A percentile compares a stretch with the other conserved stretches of the same genome.
These are phyloP conservation scores for Sigmodon hispidus DNA, from an alignment of 2,113 vertebrate genomes.

Conservation along the genomic window DNA sequence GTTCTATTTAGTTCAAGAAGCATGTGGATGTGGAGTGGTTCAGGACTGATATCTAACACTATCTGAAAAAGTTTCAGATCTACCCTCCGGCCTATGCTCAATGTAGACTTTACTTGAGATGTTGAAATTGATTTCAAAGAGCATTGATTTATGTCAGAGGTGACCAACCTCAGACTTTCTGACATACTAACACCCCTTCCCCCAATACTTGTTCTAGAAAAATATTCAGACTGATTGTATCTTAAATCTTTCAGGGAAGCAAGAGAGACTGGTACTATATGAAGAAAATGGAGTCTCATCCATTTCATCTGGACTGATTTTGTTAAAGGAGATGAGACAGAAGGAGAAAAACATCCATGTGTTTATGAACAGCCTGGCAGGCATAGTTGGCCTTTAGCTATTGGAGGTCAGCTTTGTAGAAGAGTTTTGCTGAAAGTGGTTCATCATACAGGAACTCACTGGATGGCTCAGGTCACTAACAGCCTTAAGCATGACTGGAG, in stretches of 20 bases:
- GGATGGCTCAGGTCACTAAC: conserved; percentile 83
- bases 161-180: accelerated
- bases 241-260: background rate
- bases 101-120: background rate
- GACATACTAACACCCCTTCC: accelerated
- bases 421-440: conserved; percentile 85
- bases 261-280: background rate
- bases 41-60: background rate
- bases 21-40: background rate
- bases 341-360: conserved; percentile 83
- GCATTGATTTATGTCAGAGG: background rate
- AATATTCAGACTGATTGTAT: accelerated
- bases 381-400: conserved; percentile 82
- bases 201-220: no score
- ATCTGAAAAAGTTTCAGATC: accelerated
- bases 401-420: conserved; percentile 86
- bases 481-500: conserved; percentile 83
- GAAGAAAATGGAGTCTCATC: accelerated
- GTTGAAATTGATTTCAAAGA: background rate
- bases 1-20: background rate
- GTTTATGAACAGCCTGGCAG: conserved; percentile 80
- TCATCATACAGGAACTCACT: conserved; percentile 68
- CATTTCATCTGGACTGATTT: background rate
- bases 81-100: no score
- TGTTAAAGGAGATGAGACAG: background rate